A percentile compares a stretch with the other conserved stretches of the same genome.
These are phyloP conservation scores for Drosophila leontia DNA, from an alignment of 1,140 invertebrate species.

Conservation along the genomic window DNA sequence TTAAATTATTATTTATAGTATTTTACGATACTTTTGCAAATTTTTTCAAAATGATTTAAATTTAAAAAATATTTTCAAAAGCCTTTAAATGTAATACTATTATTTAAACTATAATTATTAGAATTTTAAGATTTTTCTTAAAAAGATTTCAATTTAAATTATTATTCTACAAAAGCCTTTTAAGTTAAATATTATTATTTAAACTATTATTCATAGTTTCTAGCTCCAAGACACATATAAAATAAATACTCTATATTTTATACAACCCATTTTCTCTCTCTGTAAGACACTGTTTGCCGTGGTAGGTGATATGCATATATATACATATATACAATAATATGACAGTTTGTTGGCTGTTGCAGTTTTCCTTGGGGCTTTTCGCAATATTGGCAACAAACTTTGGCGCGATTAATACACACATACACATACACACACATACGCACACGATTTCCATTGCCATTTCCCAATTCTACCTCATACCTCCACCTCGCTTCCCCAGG, in stretches of 20 bases:
- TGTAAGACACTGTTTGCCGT: neutral
- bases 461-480: neutral
- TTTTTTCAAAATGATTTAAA: too few relatives aligned
- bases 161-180: too few relatives aligned
- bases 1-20: too few relatives aligned
- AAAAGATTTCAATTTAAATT: too few relatives aligned
- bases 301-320: neutral
- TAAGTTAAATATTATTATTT: neutral
- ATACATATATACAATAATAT: constrained; percentile 9
- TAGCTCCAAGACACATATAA: neutral
- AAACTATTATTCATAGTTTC: neutral
- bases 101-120: too few relatives aligned
- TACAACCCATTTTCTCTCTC: too few relatives aligned
- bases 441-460: constrained; percentile 3
- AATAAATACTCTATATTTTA: too few relatives aligned
- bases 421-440: neutral
- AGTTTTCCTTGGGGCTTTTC: constrained; percentile 14
- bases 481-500: neutral
- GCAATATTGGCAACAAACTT: constrained; percentile 34
- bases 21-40: too few relatives aligned
- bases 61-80: too few relatives aligned
- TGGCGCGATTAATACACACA: constrained; percentile 15
- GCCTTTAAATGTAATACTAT: too few relatives aligned
- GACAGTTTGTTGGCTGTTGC: constrained; percentile 29
- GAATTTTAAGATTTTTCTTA: too few relatives aligned